Evolutionary conservation across 2,888 invertebrate species (phyloP).

Genomic region (Drosophila planitibia): DNA sequence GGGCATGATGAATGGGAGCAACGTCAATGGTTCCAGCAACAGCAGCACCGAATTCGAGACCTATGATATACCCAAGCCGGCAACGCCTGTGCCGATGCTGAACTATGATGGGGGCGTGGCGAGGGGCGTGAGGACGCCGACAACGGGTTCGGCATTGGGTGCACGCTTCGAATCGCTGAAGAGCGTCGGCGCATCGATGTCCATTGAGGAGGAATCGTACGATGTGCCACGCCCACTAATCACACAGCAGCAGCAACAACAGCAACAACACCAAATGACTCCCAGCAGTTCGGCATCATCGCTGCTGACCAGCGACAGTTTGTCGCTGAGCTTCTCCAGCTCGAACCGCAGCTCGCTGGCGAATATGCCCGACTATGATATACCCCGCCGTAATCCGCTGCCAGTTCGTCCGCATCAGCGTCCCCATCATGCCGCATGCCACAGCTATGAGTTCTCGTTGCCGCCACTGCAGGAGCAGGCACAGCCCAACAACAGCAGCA

Average conservation of each 20-base stretch:
- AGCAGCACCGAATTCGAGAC: slow-evolving; percentile 80
- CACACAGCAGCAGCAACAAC: slow-evolving; percentile 84
- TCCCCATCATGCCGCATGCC: slow-evolving; percentile 40
- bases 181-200: slow-evolving; percentile 71
- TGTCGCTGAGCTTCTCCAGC: slow-evolving; percentile 86
- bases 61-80: slow-evolving; percentile 88
- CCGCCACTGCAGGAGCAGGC: slow-evolving; percentile 78
- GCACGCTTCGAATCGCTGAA: slow-evolving; percentile 80
- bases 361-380: slow-evolving; percentile 90
- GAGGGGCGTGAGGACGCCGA: slow-evolving; percentile 84
- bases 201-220: slow-evolving; percentile 87
- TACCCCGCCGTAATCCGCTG: slow-evolving; percentile 87
- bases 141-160: slow-evolving; percentile 57
- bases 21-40: slow-evolving; percentile 55
- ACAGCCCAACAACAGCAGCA: slow-evolving; percentile 33
- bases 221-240: slow-evolving; percentile 88
- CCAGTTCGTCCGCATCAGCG: slow-evolving; percentile 77
- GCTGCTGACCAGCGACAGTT: slow-evolving; percentile 88
- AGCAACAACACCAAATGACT: slow-evolving; percentile 87
- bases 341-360: slow-evolving; percentile 87
- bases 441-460: slow-evolving; percentile 88
- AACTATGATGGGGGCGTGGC: slow-evolving; percentile 86
- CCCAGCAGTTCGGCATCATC: slow-evolving; percentile 90
- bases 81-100: slow-evolving; percentile 86
- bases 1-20: slow-evolving; percentile 75